These are phyloP conservation scores for Metaphire vulgaris DNA, from an alignment of 1,140 invertebrate species.

Conservation along the genomic window DNA sequence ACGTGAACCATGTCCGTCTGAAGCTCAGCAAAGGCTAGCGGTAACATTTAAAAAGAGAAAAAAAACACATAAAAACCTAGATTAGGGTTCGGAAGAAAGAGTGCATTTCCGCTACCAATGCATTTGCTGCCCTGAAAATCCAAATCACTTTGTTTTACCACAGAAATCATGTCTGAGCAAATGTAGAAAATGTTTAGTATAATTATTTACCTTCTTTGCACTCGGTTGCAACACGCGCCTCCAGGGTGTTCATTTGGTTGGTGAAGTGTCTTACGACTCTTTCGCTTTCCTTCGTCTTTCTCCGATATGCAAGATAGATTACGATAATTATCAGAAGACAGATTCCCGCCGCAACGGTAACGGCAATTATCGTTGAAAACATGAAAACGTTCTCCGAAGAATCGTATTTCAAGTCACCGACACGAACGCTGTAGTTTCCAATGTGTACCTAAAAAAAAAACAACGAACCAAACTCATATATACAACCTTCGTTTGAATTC, in stretches of 20 bases:
- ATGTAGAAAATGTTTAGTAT: too few species aligned
- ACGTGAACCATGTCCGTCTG: conserved; percentile 99
- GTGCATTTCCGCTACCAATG: too few species aligned
- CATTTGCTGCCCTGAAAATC: too few species aligned
- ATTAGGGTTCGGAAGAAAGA: too few species aligned
- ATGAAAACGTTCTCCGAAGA: conserved; percentile 59
- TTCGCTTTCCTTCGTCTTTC: conserved; percentile 93
- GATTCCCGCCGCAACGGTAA: conserved; percentile 60
- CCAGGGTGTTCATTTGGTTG: conserved; percentile 98
- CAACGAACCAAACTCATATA: too few species aligned
- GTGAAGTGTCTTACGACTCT: conserved; percentile 97
- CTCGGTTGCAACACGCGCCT: conserved; percentile 91
- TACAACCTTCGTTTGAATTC: too few species aligned
- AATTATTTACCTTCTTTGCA: conserved; percentile 91
- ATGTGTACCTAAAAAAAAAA: conserved; percentile 67
- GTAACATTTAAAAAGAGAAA: too few species aligned
- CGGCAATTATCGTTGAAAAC: conserved; percentile 71
- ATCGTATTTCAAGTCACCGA: conserved; percentile 86
- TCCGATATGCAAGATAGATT: conserved; percentile 84
- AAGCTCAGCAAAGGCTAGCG: conserved; percentile 85
- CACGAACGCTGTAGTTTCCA: conserved; percentile 72
- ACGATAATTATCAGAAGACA: conserved; percentile 63
- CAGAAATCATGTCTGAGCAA: too few species aligned
- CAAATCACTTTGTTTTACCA: too few species aligned
- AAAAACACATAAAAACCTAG: too few species aligned